phyloP scores from a whole-genome alignment of 2,113 vertebrate species.

The Copsychus sechellarum region DNA sequence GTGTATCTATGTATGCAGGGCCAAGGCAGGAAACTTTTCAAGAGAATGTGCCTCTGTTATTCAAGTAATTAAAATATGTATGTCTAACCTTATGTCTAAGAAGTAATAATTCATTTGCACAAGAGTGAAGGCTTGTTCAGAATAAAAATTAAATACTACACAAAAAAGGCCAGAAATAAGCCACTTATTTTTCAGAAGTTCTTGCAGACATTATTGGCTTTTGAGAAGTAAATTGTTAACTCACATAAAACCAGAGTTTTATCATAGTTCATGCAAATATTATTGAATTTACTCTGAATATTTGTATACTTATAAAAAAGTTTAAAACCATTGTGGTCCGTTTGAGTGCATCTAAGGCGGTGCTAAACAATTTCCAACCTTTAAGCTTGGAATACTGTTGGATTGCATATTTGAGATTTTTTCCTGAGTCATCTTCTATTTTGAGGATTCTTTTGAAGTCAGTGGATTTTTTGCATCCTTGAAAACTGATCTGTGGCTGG shows the following conservation, averaged over 20 bases:
- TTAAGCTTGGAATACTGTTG: neutral
- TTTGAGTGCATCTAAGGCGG: neutral
- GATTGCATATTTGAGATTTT: neutral
- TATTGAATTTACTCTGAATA: neutral
- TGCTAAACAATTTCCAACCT: neutral
- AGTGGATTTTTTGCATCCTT: neutral
- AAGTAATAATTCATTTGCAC: neutral
- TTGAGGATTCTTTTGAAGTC: neutral
- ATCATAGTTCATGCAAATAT: neutral
- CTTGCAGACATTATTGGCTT: neutral
- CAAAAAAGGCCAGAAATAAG: neutral
- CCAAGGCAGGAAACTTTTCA: neutral
- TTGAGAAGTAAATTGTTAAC: neutral
- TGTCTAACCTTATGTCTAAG: neutral
- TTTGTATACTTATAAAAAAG: neutral
- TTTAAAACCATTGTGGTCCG: fast-evolving
- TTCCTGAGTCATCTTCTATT: neutral
- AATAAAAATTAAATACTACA: neutral
- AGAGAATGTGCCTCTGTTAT: neutral
- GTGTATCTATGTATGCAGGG: neutral
- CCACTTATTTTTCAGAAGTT: neutral
- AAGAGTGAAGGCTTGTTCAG: neutral
- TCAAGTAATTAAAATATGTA: neutral
- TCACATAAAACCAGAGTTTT: neutral
- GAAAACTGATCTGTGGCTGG: neutral